phyloP scores from a whole-genome alignment of 2,888 invertebrate genomes.

The Rhagonycha lutea region DNA sequence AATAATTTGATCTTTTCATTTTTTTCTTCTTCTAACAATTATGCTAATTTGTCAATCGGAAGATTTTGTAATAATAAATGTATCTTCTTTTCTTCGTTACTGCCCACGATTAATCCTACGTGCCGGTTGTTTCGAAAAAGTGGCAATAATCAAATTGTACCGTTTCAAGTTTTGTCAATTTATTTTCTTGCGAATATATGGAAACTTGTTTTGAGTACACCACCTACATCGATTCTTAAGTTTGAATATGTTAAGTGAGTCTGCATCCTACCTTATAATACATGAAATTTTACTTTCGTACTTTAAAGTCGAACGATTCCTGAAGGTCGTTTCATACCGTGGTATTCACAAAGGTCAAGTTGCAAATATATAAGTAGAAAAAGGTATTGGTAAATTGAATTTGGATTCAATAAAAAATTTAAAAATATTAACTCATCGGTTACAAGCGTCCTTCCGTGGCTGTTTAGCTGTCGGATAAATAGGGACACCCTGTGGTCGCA shows the following conservation, averaged over 20 bases:
- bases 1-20: neutral
- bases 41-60: neutral
- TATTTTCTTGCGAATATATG: neutral
- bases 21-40: neutral
- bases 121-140: neutral
- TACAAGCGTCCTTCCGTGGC: too few species aligned
- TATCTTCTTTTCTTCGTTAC: neutral
- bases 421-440: too few species aligned
- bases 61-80: neutral
- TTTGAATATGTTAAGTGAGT: neutral
- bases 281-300: slow-evolving; percentile 17
- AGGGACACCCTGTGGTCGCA: neutral
- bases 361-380: neutral
- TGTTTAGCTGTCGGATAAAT: too few species aligned
- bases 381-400: neutral
- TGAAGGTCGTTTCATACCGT: slow-evolving; percentile 18
- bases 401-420: neutral
- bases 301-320: slow-evolving; percentile 5
- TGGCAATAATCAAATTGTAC: neutral
- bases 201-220: neutral
- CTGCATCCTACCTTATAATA: slow-evolving; percentile 4
- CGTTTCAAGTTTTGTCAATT: neutral
- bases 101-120: neutral
- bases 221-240: neutral
- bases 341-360: slow-evolving; percentile 21